phyloP scores from a whole-genome alignment of 2,888 invertebrate genomes.

The Tenthredo notha region DNA sequence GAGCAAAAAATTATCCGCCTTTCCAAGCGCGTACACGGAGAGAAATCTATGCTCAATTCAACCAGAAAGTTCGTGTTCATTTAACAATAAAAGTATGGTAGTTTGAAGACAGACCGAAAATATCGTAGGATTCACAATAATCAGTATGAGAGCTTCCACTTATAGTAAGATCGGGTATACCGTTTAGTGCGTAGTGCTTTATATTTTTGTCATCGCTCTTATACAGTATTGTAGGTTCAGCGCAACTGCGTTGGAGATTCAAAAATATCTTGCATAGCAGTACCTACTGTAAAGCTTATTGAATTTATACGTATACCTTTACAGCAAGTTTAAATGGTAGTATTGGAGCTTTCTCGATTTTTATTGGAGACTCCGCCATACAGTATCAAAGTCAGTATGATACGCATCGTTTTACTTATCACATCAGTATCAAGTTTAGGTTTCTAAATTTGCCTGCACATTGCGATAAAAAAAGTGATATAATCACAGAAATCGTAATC shows the following conservation, averaged over 20 bases:
- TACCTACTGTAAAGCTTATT: background rate
- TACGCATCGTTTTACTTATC: background rate
- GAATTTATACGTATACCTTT: background rate
- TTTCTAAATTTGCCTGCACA: background rate
- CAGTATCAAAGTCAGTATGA: background rate
- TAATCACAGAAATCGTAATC: background rate
- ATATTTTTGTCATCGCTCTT: background rate
- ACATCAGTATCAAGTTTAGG: background rate
- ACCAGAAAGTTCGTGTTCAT: background rate
- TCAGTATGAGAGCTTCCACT: background rate
- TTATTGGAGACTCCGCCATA: background rate
- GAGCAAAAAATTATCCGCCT: too few relatives aligned
- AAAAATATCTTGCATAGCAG: background rate
- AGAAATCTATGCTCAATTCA: conserved; percentile 1
- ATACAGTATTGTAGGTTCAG: background rate
- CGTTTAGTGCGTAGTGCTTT: background rate
- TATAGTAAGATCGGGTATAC: background rate
- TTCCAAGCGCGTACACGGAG: background rate
- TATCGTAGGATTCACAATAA: background rate
- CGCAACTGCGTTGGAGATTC: background rate
- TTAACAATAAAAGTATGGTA: background rate
- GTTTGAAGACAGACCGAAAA: background rate
- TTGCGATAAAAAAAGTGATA: background rate
- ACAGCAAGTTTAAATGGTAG: background rate
- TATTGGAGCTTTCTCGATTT: background rate